A percentile compares a stretch with the other conserved stretches of the same genome.
Conservation (phyloP, 1,140 invertebrate species). For the Brachionus rotundiformis region DNA sequence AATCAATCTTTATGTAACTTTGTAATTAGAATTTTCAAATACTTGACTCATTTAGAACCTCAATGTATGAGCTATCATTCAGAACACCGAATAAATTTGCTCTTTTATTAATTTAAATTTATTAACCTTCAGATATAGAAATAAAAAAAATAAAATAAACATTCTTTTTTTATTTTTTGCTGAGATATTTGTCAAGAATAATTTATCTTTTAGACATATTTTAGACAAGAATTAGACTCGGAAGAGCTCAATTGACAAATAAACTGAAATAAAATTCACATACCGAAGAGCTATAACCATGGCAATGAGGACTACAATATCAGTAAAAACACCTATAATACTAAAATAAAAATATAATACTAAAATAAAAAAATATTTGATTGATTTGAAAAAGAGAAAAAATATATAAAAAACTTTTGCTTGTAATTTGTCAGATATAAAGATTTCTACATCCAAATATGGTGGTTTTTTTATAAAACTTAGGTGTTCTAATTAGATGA, state of each 20-base stretch:
- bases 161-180: background rate
- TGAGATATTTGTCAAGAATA: background rate
- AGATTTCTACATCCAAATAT: background rate
- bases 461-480: background rate
- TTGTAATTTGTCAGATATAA: background rate
- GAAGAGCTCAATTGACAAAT: background rate
- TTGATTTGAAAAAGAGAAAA: too few relatives aligned
- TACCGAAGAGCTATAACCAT: background rate
- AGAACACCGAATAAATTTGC: background rate
- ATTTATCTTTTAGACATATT: background rate
- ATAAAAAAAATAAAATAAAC: background rate
- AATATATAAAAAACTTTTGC: background rate
- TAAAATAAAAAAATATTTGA: too few relatives aligned
- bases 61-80: background rate
- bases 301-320: background rate
- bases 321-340: too few relatives aligned
- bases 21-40: background rate
- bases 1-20: background rate
- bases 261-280: background rate
- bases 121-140: background rate
- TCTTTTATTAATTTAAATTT: background rate
- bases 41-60: background rate
- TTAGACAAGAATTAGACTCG: background rate
- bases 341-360: too few relatives aligned
- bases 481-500: background rate